Evolutionary conservation across 2,113 vertebrate species (phyloP).

Genomic region (Saiga tatarica): DNA sequence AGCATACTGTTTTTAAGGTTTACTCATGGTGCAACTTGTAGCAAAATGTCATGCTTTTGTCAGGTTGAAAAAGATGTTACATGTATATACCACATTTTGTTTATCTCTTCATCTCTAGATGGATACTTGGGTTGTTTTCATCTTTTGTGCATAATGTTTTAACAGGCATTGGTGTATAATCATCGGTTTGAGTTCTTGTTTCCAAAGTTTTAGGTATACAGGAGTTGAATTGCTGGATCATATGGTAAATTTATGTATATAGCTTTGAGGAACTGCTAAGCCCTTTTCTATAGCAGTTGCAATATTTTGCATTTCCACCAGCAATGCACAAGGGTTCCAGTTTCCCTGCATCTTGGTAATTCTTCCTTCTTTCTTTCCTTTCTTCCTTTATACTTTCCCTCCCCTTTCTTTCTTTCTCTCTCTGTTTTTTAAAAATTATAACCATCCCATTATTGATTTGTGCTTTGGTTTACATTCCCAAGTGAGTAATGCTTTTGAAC

Average conservation of each 20-base stretch:
- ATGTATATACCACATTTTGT: neutral
- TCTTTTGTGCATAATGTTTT: neutral
- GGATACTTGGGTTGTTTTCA: neutral
- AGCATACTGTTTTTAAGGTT: neutral
- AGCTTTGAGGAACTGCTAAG: neutral
- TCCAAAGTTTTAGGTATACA: neutral
- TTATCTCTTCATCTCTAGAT: neutral
- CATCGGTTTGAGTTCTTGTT: neutral
- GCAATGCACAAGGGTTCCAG: neutral
- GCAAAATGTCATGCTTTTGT: neutral
- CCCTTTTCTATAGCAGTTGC: neutral
- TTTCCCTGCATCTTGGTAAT: neutral
- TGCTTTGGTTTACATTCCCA: neutral
- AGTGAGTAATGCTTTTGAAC: neutral
- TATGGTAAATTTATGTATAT: neutral
- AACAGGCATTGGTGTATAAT: neutral
- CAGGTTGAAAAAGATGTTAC: neutral
- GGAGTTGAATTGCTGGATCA: neutral
- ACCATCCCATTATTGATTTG: neutral
- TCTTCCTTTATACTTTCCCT: neutral
- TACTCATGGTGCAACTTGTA: neutral
- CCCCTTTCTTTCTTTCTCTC: neutral
- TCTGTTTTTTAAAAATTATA: neutral
- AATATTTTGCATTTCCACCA: neutral
- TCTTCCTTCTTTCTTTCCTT: neutral